Conservation (phyloP, 35 echinoderm and acorn worm genomes). For the Heliocidaris tuberculata region DNA sequence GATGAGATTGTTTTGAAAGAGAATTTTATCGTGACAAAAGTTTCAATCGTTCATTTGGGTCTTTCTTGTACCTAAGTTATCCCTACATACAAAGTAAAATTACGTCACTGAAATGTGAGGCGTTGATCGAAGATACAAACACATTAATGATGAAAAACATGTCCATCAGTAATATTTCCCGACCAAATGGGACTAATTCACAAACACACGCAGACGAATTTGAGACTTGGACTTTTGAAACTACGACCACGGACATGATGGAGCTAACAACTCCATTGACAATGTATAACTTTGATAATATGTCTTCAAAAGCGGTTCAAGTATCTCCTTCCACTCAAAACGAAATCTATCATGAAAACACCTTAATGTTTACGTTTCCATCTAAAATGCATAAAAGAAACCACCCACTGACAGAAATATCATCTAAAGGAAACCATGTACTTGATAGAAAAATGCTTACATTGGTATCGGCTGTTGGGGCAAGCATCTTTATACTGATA, state of each 20-base stretch:
- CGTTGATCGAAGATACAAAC: background rate
- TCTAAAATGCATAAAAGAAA: background rate
- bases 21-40: background rate
- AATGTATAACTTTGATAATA: background rate
- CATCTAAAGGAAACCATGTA: background rate
- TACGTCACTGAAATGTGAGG: background rate
- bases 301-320: background rate
- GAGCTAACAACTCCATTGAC: background rate
- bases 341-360: background rate
- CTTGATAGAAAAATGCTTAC: background rate
- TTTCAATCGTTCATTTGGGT: background rate
- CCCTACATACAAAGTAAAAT: no score
- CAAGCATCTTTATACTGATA: background rate
- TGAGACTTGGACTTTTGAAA: background rate
- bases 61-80: background rate
- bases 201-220: background rate
- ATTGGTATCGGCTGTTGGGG: background rate
- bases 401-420: background rate
- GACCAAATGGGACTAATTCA: background rate
- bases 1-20: background rate
- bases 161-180: background rate
- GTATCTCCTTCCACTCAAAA: background rate
- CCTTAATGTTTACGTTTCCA: background rate
- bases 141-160: background rate
- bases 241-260: background rate